These are phyloP conservation scores for Isaurus tuberculatus DNA, from an alignment of 92 coral and sea anemone species.

Conservation along the genomic window DNA sequence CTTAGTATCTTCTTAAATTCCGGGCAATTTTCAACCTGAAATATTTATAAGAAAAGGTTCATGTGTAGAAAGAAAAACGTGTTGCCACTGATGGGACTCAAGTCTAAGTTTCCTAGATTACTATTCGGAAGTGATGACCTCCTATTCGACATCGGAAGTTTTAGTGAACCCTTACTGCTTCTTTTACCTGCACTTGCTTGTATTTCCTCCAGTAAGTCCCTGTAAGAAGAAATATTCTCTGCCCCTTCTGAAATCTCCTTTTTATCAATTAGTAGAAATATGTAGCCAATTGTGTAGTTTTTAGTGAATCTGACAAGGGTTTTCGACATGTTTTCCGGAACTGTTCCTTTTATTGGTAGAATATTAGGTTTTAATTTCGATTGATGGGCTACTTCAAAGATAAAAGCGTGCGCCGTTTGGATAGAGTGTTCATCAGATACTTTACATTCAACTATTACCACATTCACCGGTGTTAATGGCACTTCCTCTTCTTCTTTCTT, in stretches of 20 bases:
- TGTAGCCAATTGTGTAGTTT: neutral
- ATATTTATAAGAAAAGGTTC: too few relatives aligned
- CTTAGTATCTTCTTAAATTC: too few relatives aligned
- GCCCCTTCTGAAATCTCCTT: neutral
- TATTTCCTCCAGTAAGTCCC: conserved; percentile 2
- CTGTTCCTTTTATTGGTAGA: neutral
- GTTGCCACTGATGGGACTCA: too few relatives aligned
- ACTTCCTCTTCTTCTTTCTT: neutral
- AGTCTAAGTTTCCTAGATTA: too few relatives aligned
- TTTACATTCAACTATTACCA: conserved; percentile 19
- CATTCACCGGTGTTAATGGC: conserved; percentile 7
- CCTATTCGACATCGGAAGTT: too few relatives aligned
- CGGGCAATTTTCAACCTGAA: too few relatives aligned
- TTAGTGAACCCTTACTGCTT: too few relatives aligned
- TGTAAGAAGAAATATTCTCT: neutral
- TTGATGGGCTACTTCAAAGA: neutral
- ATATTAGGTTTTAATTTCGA: neutral
- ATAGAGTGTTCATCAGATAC: neutral
- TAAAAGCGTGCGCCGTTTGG: neutral
- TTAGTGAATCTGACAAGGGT: neutral
- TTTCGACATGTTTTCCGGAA: neutral
- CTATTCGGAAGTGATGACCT: too few relatives aligned
- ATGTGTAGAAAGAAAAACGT: too few relatives aligned
- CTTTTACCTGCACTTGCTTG: conserved; percentile 17
- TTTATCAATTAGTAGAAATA: conserved; percentile 8